Conservation (phyloP, 37 sponge, comb jelly and placozoan genomes). For the Eunapius fragilis region DNA sequence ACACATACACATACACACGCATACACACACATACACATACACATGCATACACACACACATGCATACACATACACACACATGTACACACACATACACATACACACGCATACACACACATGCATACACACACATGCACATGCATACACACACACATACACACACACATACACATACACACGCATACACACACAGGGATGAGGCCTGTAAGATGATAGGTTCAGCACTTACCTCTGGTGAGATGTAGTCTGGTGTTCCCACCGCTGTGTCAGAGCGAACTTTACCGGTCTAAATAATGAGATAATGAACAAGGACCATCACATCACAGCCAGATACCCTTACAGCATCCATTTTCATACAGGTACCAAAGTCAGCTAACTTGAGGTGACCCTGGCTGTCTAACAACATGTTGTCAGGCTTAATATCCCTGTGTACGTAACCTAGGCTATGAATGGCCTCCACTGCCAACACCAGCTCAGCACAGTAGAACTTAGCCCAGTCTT, state of each 20-base stretch:
- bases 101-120: no score
- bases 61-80: not conserved
- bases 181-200: not conserved
- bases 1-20: no score
- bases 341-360: conserved; percentile 93
- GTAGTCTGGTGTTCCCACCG: conserved; percentile 99
- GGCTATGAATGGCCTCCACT: conserved; percentile 85
- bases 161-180: no score
- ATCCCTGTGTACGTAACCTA: conserved; percentile 98
- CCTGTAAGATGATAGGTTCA: not conserved
- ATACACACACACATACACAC: no score
- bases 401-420: conserved; percentile 99
- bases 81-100: not conserved
- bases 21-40: conserved; percentile 4
- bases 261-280: conserved; percentile 86
- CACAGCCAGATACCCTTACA: conserved; percentile 10
- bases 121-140: not conserved
- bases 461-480: conserved; percentile 92
- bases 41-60: not conserved
- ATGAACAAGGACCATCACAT: not conserved
- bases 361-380: conserved; percentile 99
- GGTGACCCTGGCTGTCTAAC: conserved; percentile 85
- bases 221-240: conserved; percentile 93
- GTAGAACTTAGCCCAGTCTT: conserved; percentile 96
- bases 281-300: conserved; percentile 56